phyloP scores from a whole-genome alignment of 1,140 invertebrate species.

The Drosophila quadrilineata region DNA sequence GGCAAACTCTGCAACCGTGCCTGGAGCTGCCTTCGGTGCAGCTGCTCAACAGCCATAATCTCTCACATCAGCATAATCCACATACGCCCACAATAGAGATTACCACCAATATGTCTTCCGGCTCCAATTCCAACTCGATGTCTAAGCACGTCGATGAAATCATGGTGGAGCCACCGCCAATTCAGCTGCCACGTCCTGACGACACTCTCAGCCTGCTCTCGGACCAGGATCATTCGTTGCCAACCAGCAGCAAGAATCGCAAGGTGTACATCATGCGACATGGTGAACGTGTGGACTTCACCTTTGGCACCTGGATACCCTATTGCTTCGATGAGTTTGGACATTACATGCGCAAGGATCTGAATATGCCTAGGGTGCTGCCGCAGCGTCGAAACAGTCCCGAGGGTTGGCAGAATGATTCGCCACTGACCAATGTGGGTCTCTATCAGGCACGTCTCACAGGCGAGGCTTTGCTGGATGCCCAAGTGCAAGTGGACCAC shows the following conservation, averaged over 20 bases:
- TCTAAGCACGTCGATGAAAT: conserved; percentile 67
- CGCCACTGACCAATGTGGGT: conserved; percentile 92
- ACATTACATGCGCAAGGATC: conserved; percentile 89
- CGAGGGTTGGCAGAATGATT: conserved; percentile 89
- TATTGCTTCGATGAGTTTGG: conserved; percentile 92
- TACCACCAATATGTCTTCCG: conserved; percentile 63
- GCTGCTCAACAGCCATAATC: conserved; percentile 47
- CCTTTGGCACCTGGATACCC: conserved; percentile 93
- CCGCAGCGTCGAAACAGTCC: conserved; percentile 84
- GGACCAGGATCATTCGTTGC: conserved; percentile 45
- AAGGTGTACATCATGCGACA: conserved; percentile 88
- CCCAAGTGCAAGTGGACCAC: conserved; percentile 86
- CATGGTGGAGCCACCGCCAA: conserved; percentile 61
- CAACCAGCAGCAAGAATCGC: conserved; percentile 66
- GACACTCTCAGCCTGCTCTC: conserved; percentile 72
- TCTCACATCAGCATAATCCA: conserved; percentile 57
- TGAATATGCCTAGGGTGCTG: conserved; percentile 93
- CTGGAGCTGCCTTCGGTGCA: conserved; percentile 67
- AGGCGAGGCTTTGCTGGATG: conserved; percentile 89
- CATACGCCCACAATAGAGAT: conserved; percentile 74
- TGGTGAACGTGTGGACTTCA: conserved; percentile 93
- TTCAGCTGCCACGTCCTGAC: conserved; percentile 55
- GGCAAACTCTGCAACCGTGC: conserved; percentile 70
- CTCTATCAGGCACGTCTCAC: conserved; percentile 87
- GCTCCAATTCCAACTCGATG: conserved; percentile 43